Percentiles rank a stretch among this genome's conserved stretches.
phyloP scores from a whole-genome alignment of 2,797 vertebrate genomes.

The Sparidentex hasta region DNA sequence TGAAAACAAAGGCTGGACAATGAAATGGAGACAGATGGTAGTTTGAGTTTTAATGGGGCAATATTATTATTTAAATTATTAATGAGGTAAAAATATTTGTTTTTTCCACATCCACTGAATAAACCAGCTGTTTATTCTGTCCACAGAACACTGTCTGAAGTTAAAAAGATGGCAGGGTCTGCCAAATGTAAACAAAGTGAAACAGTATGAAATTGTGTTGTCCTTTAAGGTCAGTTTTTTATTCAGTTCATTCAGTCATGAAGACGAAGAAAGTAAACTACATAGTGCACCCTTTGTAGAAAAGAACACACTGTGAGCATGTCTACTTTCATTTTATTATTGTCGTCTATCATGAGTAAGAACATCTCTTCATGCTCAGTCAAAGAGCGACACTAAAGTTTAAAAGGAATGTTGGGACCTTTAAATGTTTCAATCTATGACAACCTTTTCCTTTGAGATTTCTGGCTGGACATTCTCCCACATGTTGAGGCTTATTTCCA shows the following conservation, averaged over 20 bases:
- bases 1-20: slow-evolving; percentile 12
- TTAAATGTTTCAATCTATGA: slow-evolving; percentile 69
- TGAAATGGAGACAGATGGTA: slow-evolving; percentile 17
- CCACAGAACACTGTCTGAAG: no score
- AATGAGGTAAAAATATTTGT: no score
- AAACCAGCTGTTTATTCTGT: no score
- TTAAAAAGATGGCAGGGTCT: no score
- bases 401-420: slow-evolving; percentile 56
- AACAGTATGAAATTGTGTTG: no score
- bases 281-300: not conserved
- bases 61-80: no score
- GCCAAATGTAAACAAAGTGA: no score
- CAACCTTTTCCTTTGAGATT: slow-evolving; percentile 68
- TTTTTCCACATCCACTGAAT: no score
- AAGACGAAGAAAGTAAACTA: no score
- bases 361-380: no score
- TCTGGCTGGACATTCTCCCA: slow-evolving; percentile 75
- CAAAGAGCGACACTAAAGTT: slow-evolving; percentile 3
- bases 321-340: not conserved
- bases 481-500: slow-evolving; percentile 77
- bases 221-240: no score
- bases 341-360: slow-evolving; percentile 33
- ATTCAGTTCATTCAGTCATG: no score
- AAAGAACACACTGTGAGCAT: slow-evolving; percentile 13
- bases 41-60: not conserved